Evolutionary conservation across 2,888 invertebrate species (phyloP), one percentile per base, ranked within the genome.

Genomic region (Nowickia ferox): DNA sequence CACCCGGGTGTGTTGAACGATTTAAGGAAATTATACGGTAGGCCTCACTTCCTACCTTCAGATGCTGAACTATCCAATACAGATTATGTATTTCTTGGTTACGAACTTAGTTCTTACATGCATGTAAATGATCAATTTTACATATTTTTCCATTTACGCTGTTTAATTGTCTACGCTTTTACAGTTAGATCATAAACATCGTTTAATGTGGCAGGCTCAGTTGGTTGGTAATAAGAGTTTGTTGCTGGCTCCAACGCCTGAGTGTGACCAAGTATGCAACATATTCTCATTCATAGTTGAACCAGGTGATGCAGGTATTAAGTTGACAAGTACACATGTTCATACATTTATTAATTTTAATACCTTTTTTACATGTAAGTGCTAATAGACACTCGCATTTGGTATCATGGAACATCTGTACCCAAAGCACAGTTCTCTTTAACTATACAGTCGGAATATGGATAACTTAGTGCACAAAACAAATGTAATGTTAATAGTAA

Each of bases 121-220:
- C 98, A 98, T 94, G 97, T 97, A 94, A 94, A 94, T 94, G 6
- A 9, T 3, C 4, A 53, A 40, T 51, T 30, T 48, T 15, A 48
- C 6, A 19, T 84, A 9, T 19, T 0, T 65, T 15, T 44, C 5
- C 30, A 55, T 11, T 10, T 0, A 0, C 19, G 13, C 0, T 69
- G 9, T 17, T 42, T 55, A 69, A 66, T 42, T n/a, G 19, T 30
- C 2, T 55, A 11, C 17, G 0, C 15, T 19, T 63, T 79, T 94
- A 66, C 92, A 98, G 98, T 93, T 98, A 91, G 98, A 98, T 93
- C 97, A 97, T 91, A 98, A 98, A 88, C 95, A 96, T 88, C 95
- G 98, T 84, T 94, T 98, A 44, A 97, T 98, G 95, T 98, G 98
- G 98, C 98, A 98, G 93, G 98, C 97, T 3, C 98, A 98, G 93